Evolutionary conservation across 2,797 vertebrate species (phyloP), one percentile per base, ranked within the genome.

Genomic region (Typhlichthys eigenmanni): DNA sequence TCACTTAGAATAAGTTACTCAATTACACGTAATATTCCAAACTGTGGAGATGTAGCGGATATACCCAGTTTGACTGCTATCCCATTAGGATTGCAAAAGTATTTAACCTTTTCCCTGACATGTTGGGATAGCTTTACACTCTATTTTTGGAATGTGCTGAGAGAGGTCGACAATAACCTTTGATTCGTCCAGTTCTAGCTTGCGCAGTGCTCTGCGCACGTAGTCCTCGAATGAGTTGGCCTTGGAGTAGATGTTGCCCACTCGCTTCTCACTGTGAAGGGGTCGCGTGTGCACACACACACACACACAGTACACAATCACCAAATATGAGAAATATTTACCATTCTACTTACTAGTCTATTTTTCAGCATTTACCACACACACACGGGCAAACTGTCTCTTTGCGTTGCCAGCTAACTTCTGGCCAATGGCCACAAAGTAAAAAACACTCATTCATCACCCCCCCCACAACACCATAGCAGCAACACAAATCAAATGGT

Each of bases 171-270:
- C 12, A 48, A 73, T 29, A 51, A 98, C 97, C 95, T 96, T 92
- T 10, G 87, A 92, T 8, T 95, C 95, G 80, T 99, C 95, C 86
- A 98, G 88, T 1, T 93, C 95, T 89, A 99, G 91, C 72, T 93
- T 94, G 74, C 83, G 89, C 47, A 99, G 90, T 65, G 95, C 95
- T 76, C 90, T 94, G 34, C 92, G 94, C 46, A 95, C 93, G 64
- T 99, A 99, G 79, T 99, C 96, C 87, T 93, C 68, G 55, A 99
- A 99, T 1, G 95, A 96, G 32, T 92, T 92, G 1, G 94, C 91
- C 72, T 97, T 98, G 77, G 95, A 95, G 84, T 94, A 99, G 58
- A 95, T 92, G 63, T 98, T 98, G 38, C 97, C 97, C 66, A 99
- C 95, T 47, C 95, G 93, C 62, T 81, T 93, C 74, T 95, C 91